Evolutionary conservation across 2,888 invertebrate species (phyloP).

Genomic region (Drepanosiphum platanoidis): DNA sequence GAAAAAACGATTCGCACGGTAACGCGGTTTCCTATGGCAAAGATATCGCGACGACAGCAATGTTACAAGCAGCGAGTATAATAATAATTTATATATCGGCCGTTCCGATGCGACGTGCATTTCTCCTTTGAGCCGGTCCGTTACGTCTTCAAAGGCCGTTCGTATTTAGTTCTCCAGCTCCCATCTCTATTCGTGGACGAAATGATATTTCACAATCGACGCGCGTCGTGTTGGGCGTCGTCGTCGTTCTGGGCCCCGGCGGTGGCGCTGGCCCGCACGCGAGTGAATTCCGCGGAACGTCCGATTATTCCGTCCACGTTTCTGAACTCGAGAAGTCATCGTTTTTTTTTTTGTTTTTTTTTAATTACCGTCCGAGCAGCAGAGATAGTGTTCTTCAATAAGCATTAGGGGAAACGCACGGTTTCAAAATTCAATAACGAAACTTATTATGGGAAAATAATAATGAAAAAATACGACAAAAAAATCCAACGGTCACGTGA

Average conservation of each 20-base stretch:
- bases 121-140: too few relatives aligned
- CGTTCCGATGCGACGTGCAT: too few relatives aligned
- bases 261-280: background rate
- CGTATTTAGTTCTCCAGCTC: background rate
- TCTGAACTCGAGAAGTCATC: constrained; percentile 2
- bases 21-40: too few relatives aligned
- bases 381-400: background rate
- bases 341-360: too few relatives aligned
- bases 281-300: constrained; percentile 6
- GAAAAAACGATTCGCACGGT: too few relatives aligned
- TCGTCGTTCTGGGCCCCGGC: background rate
- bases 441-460: background rate
- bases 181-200: background rate
- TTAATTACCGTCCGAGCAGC: constrained; percentile 5
- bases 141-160: background rate
- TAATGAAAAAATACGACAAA: background rate
- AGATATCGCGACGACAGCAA: too few relatives aligned
- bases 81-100: too few relatives aligned
- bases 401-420: background rate
- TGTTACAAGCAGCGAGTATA: too few relatives aligned
- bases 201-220: background rate
- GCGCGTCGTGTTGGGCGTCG: background rate
- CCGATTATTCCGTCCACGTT: constrained; percentile 25
- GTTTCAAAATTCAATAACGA: background rate
- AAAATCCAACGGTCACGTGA: background rate